Conservation (phyloP, 2,888 invertebrate species). For the Epinotia nisella region DNA sequence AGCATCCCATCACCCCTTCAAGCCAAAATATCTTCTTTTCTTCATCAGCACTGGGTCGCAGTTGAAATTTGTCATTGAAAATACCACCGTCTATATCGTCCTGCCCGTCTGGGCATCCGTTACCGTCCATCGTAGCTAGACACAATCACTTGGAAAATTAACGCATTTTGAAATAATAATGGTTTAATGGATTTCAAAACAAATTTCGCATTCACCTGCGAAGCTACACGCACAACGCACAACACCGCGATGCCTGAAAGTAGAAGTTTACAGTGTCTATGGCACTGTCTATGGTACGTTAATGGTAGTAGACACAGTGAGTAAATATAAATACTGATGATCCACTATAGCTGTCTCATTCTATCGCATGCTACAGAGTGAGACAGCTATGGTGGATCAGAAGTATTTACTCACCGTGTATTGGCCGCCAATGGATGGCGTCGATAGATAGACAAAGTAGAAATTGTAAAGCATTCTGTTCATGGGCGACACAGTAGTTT, state of each 20-base stretch:
- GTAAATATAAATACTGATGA: too few relatives aligned
- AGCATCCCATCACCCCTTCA: constrained; percentile 94
- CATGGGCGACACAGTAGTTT: not conserved
- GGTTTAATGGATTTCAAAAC: constrained; percentile 25
- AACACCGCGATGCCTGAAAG: constrained; percentile 23
- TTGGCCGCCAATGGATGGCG: too few relatives aligned
- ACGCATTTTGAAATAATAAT: constrained; percentile 24
- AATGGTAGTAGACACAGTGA: not conserved
- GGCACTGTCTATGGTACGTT: constrained; percentile 21
- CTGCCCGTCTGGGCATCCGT: constrained; percentile 41
- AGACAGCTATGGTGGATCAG: too few relatives aligned
- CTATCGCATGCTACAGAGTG: too few relatives aligned
- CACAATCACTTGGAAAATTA: constrained; percentile 14
- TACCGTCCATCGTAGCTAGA: constrained; percentile 44
- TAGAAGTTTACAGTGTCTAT: constrained; percentile 16
- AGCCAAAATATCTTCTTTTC: constrained; percentile 87
- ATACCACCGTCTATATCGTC: constrained; percentile 50
- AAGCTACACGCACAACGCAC: constrained; percentile 11
- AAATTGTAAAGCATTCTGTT: constrained; percentile 13
- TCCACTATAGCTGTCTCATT: too few relatives aligned
- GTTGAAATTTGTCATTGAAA: constrained; percentile 53
- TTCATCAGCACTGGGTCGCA: constrained; percentile 49
- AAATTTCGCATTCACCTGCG: constrained; percentile 18
- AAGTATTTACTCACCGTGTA: too few relatives aligned
- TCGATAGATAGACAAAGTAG: constrained; percentile 20